phyloP scores from a whole-genome alignment of 37 sponge, comb jelly and placozoan species.

The Amphimedon queenslandica region DNA sequence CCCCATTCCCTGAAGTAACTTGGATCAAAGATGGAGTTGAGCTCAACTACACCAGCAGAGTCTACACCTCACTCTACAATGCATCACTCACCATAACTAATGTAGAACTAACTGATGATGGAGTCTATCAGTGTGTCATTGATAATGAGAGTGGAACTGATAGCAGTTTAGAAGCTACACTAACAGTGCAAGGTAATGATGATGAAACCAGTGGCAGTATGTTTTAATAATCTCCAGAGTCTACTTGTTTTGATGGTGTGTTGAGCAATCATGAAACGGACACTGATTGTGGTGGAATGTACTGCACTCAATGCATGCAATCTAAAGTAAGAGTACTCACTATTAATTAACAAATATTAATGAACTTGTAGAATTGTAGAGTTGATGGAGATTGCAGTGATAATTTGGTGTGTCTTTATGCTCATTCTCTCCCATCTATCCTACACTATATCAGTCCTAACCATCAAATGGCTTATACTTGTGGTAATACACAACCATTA shows the following conservation, averaged over 20 bases:
- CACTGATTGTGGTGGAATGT: constrained; percentile 74
- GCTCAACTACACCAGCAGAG: constrained; percentile 23
- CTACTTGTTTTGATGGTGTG: constrained; percentile 67
- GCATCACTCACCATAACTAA: constrained; percentile 41
- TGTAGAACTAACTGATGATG: constrained; percentile 32
- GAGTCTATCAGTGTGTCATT: constrained; percentile 43
- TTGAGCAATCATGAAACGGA: constrained; percentile 71
- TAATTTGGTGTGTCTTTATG: constrained; percentile 63
- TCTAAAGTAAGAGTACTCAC: constrained; percentile 27
- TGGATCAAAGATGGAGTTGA: constrained; percentile 42
- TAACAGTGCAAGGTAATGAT: constrained; percentile 14
- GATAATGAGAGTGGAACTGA: constrained; percentile 38
- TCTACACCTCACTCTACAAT: constrained; percentile 13
- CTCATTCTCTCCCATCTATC: constrained; percentile 50
- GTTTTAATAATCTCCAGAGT: constrained; percentile 36
- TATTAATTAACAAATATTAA: not conserved
- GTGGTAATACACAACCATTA: constrained; percentile 31
- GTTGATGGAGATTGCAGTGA: constrained; percentile 62
- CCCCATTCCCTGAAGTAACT: constrained; percentile 51
- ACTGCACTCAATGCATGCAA: constrained; percentile 58
- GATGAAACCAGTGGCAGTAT: not conserved
- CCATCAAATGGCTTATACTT: constrained; percentile 53
- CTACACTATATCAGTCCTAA: constrained; percentile 66
- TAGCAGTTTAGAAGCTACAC: constrained; percentile 16
- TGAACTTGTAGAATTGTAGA: constrained; percentile 24